Evolutionary conservation across 2,113 vertebrate genomes (phyloP).

Genomic region (Lasiurus borealis): DNA sequence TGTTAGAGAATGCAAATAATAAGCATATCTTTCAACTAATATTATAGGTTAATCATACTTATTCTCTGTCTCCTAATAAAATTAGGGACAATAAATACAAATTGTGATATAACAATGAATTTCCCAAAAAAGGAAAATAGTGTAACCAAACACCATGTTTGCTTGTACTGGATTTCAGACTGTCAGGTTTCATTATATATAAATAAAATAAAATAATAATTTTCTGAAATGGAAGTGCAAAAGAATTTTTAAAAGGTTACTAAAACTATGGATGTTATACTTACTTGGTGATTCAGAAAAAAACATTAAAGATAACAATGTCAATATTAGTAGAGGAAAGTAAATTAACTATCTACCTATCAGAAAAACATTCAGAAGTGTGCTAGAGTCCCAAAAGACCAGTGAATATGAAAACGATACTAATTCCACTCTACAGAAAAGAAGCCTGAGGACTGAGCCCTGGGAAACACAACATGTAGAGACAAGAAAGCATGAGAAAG

Average conservation of each 20-base stretch:
- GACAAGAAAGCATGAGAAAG: background rate
- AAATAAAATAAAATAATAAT: background rate
- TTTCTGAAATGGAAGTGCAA: background rate
- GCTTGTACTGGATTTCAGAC: background rate
- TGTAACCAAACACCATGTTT: background rate
- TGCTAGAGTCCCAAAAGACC: background rate
- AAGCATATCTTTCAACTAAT: slow-evolving; percentile 47
- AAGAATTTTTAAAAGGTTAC: background rate
- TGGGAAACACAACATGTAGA: fast-evolving
- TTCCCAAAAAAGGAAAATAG: slow-evolving; percentile 2
- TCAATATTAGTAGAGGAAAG: background rate
- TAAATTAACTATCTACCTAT: background rate
- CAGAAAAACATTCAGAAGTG: background rate
- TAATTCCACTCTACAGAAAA: background rate
- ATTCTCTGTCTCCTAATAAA: slow-evolving; percentile 23
- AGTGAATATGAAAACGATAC: too few relatives aligned
- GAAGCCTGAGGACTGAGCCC: background rate
- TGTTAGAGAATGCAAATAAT: slow-evolving; percentile 43
- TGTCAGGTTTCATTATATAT: background rate
- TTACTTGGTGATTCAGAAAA: background rate
- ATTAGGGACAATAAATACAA: slow-evolving; percentile 23
- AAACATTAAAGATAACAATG: background rate
- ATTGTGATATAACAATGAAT: background rate
- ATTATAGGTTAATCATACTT: slow-evolving; percentile 7
- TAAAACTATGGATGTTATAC: background rate